These are phyloP conservation scores for Adelosebastes latens DNA, from an alignment of 2,797 vertebrate genomes.

Conservation along the genomic window DNA sequence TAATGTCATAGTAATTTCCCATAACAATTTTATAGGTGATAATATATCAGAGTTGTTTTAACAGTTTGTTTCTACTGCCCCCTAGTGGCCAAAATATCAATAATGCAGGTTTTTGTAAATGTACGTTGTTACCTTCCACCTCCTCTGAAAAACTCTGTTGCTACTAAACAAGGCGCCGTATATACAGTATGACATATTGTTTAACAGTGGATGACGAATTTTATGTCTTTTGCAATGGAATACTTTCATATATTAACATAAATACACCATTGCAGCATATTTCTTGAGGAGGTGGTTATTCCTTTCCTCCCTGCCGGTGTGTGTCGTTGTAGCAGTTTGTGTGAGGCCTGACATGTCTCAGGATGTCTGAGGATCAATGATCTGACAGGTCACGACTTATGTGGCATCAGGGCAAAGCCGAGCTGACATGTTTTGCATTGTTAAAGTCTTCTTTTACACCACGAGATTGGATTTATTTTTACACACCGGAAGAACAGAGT, in stretches of 20 bases:
- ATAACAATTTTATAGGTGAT: too few species aligned
- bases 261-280: not conserved
- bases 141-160: not conserved
- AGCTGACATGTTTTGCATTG: conserved; percentile 12
- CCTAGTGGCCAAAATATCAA: not conserved
- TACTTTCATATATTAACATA: not conserved
- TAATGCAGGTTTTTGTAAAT: not conserved
- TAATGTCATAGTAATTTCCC: too few species aligned
- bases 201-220: not conserved
- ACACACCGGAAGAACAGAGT: not conserved
- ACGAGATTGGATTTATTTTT: conserved; percentile 23
- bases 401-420: conserved; percentile 29
- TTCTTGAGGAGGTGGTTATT: not conserved
- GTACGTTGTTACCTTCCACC: not conserved
- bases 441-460: conserved; percentile 14
- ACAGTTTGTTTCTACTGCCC: not conserved
- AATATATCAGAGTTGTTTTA: not conserved
- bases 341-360: conserved; percentile 25
- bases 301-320: not conserved
- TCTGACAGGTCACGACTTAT: conserved; percentile 40
- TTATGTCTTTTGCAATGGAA: not conserved
- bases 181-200: not conserved
- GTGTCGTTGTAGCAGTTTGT: not conserved
- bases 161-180: not conserved
- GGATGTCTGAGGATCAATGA: conserved; percentile 42